Conservation (phyloP, 2,113 vertebrate species). For the Anolis carolinensis region DNA sequence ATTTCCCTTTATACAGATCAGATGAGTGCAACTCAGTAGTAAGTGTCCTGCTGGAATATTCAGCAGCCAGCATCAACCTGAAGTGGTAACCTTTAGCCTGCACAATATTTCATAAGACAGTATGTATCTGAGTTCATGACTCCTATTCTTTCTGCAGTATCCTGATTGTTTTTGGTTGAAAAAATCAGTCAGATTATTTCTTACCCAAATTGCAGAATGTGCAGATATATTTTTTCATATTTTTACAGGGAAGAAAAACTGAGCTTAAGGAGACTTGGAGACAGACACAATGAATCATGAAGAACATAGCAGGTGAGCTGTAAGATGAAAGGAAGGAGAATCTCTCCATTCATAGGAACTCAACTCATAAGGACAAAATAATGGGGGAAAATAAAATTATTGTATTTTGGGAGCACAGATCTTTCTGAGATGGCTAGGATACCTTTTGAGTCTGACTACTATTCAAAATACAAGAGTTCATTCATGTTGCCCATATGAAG, state of each 20-base stretch:
- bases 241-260: constrained; percentile 55
- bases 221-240: constrained; percentile 39
- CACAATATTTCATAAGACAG: background rate
- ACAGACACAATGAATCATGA: constrained; percentile 38
- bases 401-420: constrained; percentile 50
- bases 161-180: background rate
- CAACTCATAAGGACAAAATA: constrained; percentile 46
- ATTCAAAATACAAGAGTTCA: constrained; percentile 19
- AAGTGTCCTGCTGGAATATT: background rate
- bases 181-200: background rate
- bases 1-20: background rate
- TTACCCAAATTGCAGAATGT: constrained; percentile 31
- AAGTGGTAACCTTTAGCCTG: background rate
- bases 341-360: constrained; percentile 46
- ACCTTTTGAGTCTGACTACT: background rate
- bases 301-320: constrained; percentile 51
- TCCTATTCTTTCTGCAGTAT: background rate
- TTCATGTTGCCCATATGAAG: background rate
- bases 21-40: background rate
- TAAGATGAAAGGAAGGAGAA: constrained; percentile 39
- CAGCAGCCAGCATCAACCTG: background rate
- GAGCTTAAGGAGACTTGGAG: constrained; percentile 49
- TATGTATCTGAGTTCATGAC: background rate
- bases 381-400: constrained; percentile 45
- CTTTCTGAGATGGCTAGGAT: constrained; percentile 30